Base-by-base conservation (phyloP, 2,797 vertebrate species). In the Aulostomus chinensis region DNA sequence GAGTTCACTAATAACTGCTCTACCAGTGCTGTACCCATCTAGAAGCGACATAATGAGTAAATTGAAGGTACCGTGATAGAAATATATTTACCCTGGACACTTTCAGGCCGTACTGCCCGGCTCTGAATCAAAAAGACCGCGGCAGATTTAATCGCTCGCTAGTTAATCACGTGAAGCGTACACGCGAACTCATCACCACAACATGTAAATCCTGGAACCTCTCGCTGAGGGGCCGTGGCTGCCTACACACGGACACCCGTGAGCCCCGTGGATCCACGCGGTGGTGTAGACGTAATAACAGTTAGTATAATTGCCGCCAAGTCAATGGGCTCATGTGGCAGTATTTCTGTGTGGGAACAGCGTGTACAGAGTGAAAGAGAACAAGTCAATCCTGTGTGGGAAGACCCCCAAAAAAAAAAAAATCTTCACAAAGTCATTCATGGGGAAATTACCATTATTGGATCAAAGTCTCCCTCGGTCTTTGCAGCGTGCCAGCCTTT, bases 381-480 rank as follows among this genome's bases (percentile, higher is more conserved):
- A 84, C 55, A 79, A 65, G 84, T 85, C 81, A 81, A 80, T 86
- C 72, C 47, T 75, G 62, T 65, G 74, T 80, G 76, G 78, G 74
- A 80, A 81, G 69, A 77, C 78, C n/a, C n/a, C n/a, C n/a, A n/a
- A n/a, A n/a, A n/a, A n/a, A n/a, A n/a, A n/a, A n/a, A 73, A 80
- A 82, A 80, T 72, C 74, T 76, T 68, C 62, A 73, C 68, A 78
- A 78, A 81, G 73, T 82, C 60, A 81, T 83, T 81, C 81, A 80
- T 76, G 47, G 58, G 78, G 83, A 78, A 80, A 86, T 86, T 69
- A 69, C 47, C 64, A 65, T 84, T 74, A 85, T 73, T 80, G 68
- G 79, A 86, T 86, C 69, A 78, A 81, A 73, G 71, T 77, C 56
- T 61, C 60, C 46, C 58, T 43, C 35, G 39, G 36, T 64, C 47